phyloP scores from a whole-genome alignment of 2,113 vertebrate genomes.

The Callipepla squamata region DNA sequence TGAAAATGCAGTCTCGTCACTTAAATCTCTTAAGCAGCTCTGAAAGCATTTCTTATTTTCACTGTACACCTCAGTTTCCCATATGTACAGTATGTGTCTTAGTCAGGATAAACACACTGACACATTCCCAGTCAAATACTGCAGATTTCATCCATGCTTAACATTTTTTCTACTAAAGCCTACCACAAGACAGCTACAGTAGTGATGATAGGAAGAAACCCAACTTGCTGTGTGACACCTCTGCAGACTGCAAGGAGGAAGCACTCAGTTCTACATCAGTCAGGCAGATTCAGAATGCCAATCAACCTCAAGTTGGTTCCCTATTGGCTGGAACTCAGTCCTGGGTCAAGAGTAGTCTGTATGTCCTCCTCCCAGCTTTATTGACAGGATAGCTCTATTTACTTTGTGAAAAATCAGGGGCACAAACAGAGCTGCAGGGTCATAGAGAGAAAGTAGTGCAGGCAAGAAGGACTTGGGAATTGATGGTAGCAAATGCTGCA shows the following conservation, averaged over 20 bases:
- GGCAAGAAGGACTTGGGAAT: neutral
- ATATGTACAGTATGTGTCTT: neutral
- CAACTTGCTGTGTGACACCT: constrained; percentile 88
- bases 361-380: neutral
- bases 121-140: neutral
- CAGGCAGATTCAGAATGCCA: neutral
- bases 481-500: neutral
- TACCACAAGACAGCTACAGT: neutral
- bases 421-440: neutral
- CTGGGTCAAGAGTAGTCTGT: neutral
- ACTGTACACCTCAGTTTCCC: neutral
- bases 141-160: neutral
- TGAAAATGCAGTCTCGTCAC: neutral
- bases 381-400: constrained; percentile 29
- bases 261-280: neutral
- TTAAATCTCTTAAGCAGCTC: neutral
- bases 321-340: neutral
- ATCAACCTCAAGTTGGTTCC: neutral
- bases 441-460: neutral
- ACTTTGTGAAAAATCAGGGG: neutral
- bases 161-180: neutral
- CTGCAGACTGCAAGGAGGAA: constrained; percentile 85
- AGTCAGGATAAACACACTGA: neutral
- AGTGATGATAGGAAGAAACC: constrained; percentile 79
- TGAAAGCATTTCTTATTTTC: neutral